Percentiles rank a stretch among this genome's conserved stretches.
Conservation (phyloP, 2,113 vertebrate genomes). For the Hirundichthys speculiger region DNA sequence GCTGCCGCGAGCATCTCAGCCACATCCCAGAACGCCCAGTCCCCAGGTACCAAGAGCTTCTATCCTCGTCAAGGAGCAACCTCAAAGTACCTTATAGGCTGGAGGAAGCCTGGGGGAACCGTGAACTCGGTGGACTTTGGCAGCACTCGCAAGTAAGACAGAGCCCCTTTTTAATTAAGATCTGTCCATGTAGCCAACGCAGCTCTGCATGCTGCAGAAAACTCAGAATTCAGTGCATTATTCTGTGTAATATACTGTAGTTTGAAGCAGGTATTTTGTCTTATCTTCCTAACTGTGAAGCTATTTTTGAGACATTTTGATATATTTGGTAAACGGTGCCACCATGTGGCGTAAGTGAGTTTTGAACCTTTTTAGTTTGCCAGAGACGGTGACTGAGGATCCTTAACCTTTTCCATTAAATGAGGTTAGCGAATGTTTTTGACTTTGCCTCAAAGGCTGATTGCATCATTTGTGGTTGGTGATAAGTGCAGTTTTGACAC, state of each 20-base stretch:
- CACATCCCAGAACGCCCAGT: slow-evolving; percentile 85
- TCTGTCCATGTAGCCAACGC: slow-evolving; percentile 4
- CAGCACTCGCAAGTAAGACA: slow-evolving; percentile 94
- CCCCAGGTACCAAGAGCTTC: slow-evolving; percentile 93
- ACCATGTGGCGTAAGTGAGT: slow-evolving; percentile 47
- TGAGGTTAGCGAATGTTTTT: no score
- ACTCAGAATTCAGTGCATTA: neutral
- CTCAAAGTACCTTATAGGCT: slow-evolving; percentile 98
- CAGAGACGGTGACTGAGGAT: no score
- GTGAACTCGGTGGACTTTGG: slow-evolving; percentile 99
- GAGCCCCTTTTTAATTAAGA: neutral
- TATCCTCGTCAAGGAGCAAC: slow-evolving; percentile 98
- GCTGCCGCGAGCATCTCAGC: slow-evolving; percentile 81
- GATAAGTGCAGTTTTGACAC: no score
- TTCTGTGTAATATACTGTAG: neutral
- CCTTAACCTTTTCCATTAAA: no score
- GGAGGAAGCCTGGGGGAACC: slow-evolving; percentile 97
- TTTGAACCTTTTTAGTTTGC: neutral
- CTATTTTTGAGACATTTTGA: neutral
- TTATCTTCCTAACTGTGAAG: neutral
- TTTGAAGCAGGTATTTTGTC: no score
- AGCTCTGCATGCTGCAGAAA: neutral
- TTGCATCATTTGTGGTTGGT: slow-evolving; percentile 1
- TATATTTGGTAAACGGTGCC: slow-evolving; percentile 43
- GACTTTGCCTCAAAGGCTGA: neutral